phyloP scores from a whole-genome alignment of 2,113 vertebrate genomes.

The Empidonax alnorum region DNA sequence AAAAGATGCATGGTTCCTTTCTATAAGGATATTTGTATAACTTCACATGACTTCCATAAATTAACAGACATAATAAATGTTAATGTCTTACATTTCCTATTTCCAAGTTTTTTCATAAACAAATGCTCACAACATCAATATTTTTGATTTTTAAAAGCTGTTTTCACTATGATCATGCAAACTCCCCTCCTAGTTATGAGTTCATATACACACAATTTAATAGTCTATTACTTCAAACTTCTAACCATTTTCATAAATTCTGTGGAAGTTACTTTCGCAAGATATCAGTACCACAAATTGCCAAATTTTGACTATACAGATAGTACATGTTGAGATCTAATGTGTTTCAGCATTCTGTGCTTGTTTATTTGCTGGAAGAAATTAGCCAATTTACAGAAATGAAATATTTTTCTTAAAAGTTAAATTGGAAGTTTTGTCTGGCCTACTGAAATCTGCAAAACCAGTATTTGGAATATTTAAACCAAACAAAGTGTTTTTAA shows the following conservation, averaged over 20 bases:
- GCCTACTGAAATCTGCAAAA: conserved; percentile 56
- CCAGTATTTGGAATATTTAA: conserved; percentile 25
- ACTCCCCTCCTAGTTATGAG: conserved; percentile 36
- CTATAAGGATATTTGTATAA: conserved; percentile 3
- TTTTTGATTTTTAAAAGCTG: conserved; percentile 27
- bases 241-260: neutral
- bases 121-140: conserved; percentile 15
- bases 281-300: conserved; percentile 1
- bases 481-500: neutral
- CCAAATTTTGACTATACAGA: conserved; percentile 56
- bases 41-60: conserved; percentile 28
- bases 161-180: conserved; percentile 49
- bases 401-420: neutral
- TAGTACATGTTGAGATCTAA: conserved; percentile 39
- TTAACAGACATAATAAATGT: conserved; percentile 33
- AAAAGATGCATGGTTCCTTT: conserved; percentile 22
- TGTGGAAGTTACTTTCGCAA: conserved; percentile 45
- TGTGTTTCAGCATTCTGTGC: conserved; percentile 41
- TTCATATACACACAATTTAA: neutral
- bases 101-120: conserved; percentile 30
- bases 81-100: conserved; percentile 42
- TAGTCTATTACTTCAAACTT: neutral
- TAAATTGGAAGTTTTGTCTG: conserved; percentile 44
- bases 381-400: neutral
- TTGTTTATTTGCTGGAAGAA: conserved; percentile 53